These are phyloP conservation scores for Tachystola acroxantha DNA, from an alignment of 2,888 invertebrate genomes.

Conservation along the genomic window DNA sequence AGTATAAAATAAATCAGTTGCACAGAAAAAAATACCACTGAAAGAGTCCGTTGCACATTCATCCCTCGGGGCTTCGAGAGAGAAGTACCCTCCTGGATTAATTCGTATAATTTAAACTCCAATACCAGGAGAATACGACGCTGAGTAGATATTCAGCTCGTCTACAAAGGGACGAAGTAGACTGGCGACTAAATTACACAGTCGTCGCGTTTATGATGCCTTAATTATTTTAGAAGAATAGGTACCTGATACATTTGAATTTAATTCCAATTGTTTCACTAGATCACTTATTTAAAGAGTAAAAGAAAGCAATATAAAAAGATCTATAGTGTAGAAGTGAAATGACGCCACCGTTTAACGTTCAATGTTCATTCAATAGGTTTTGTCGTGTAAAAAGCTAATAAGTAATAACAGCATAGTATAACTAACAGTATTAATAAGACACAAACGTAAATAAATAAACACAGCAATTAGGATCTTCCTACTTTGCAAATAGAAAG, in stretches of 20 bases:
- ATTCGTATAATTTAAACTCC: constrained; percentile 67
- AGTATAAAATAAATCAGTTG: background rate
- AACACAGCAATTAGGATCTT: no score
- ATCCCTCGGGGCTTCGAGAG: constrained; percentile 43
- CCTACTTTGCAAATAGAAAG: background rate
- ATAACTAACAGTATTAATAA: no score
- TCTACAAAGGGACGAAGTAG: background rate
- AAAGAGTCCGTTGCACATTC: constrained; percentile 36
- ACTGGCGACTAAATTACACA: constrained; percentile 1
- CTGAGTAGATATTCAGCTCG: constrained; percentile 43
- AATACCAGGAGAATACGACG: constrained; percentile 61
- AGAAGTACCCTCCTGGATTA: constrained; percentile 50
- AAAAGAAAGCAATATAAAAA: no score
- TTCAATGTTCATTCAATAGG: no score
- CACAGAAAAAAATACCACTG: constrained; percentile 24
- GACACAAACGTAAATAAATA: background rate
- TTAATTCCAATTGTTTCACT: no score
- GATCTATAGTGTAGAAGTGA: no score
- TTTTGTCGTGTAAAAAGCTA: no score
- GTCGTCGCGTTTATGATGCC: background rate
- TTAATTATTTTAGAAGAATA: no score
- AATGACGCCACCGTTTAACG: no score
- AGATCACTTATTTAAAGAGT: no score
- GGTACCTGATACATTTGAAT: no score
- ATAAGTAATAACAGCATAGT: no score